Evolutionary conservation across 2,797 vertebrate species (phyloP), one percentile per base, ranked within the genome.

Genomic region (Neomorphus geoffroyi): DNA sequence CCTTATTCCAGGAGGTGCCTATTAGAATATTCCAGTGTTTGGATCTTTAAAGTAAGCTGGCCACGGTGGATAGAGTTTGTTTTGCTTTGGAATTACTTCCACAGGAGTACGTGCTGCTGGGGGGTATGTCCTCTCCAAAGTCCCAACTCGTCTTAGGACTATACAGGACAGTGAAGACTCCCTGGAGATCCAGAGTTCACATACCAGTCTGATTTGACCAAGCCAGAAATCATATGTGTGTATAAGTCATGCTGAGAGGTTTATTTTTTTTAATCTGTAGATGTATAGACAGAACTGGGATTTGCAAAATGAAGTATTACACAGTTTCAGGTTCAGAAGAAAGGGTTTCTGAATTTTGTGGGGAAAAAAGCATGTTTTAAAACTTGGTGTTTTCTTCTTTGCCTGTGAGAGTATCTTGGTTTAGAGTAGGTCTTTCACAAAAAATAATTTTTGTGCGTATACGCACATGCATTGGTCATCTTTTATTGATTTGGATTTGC

Each of bases 401-500:
- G 57, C 18, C 35, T 82, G 1, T 53, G 75, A 64, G 19, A 51
- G 2, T 65, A 32, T 69, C 48, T 89, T 65, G 65, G 10, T 48
- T 83, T 84, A 61, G 58, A 43, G 54, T 54, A 66, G 58, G 54
- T 57, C 35, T 75, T 90, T 51, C 54, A 18, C 46, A 65, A 80
- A 87, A 95, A 24, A 23, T 54, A 3, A 37, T 88, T 30, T 54
- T 50, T 88, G 53, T 88, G 11, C 37, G 12, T 17, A 17, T n/a
- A 18, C 32, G 13, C 13, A 11, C 10, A 5, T 80, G 41, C n/a
- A 26, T 80, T 0, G 0, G 13, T 83, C 1, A 2, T 57, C 65
- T 91, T 57, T 56, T 69, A 39, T 53, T 62, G 33, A 14, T 81
- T 86, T 82, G 51, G 48, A 33, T 73, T 88, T 85, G 45, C 37